Percentiles rank a stretch among this genome's conserved stretches.
Evolutionary conservation across 2,888 invertebrate genomes (phyloP).

Genomic region (Heteromyza rotundicornis): DNA sequence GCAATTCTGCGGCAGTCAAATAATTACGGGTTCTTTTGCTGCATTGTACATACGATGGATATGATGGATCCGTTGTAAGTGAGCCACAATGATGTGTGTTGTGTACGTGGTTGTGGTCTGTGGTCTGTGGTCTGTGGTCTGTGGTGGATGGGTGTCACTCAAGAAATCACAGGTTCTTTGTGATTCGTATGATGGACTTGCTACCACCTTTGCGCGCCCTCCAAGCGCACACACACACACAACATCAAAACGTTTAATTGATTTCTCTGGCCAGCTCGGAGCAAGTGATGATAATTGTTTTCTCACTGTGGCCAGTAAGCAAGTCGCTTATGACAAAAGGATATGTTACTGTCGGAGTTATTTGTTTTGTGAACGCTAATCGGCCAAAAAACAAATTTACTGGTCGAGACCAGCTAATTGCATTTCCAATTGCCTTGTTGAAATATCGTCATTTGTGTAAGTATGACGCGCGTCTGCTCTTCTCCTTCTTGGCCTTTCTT

Average conservation of each 20-base stretch:
- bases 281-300: constrained; percentile 36
- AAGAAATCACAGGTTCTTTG: not conserved
- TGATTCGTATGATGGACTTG: not conserved
- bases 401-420: not conserved
- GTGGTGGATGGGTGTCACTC: not conserved
- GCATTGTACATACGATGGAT: too few relatives aligned
- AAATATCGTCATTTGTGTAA: not conserved
- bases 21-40: constrained; percentile 36
- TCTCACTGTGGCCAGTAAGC: constrained; percentile 23
- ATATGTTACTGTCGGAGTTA: not conserved
- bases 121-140: not conserved
- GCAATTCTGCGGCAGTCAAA: constrained; percentile 29
- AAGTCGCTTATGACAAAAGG: constrained; percentile 1
- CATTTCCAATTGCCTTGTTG: not conserved
- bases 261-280: constrained; percentile 31
- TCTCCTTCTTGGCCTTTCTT: not conserved
- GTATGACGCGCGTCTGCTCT: not conserved
- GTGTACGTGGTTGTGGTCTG: not conserved
- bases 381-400: not conserved
- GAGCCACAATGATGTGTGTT: not conserved
- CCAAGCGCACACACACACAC: too few relatives aligned
- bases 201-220: not conserved
- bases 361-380: not conserved
- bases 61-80: not conserved
- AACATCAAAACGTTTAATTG: constrained; percentile 35